phyloP scores from a whole-genome alignment of 2,113 vertebrate species.

The Dissostichus mawsoni region DNA sequence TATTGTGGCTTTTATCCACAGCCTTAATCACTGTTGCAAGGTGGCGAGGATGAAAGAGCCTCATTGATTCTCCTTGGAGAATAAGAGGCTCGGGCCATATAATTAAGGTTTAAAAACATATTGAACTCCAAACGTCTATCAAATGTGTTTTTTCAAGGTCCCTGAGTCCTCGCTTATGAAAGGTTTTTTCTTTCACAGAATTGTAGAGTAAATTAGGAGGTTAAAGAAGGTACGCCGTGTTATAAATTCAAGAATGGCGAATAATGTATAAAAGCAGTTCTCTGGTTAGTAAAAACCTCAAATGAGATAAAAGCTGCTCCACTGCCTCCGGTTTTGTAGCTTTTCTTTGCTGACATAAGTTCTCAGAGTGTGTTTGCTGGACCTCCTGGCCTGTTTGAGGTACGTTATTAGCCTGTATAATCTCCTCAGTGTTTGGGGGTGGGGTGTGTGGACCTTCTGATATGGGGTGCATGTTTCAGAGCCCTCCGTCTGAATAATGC shows the following conservation, averaged over 20 bases:
- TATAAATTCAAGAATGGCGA: slow-evolving; percentile 43
- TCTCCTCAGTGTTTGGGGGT: slow-evolving; percentile 40
- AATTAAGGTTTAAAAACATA: slow-evolving; percentile 76
- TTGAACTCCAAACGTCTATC: slow-evolving; percentile 65
- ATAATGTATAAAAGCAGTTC: slow-evolving; percentile 24
- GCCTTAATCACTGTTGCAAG: slow-evolving; percentile 66
- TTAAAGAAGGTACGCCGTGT: slow-evolving; percentile 33
- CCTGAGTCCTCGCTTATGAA: slow-evolving; percentile 50
- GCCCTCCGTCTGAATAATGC: slow-evolving; percentile 86
- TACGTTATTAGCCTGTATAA: slow-evolving; percentile 73
- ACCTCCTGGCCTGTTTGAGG: slow-evolving; percentile 68
- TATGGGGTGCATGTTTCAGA: slow-evolving; percentile 82
- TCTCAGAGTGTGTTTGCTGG: slow-evolving; percentile 57
- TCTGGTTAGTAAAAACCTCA: slow-evolving; percentile 10
- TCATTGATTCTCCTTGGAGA: slow-evolving; percentile 74
- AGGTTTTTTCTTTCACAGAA: slow-evolving; percentile 43
- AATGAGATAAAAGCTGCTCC: not conserved
- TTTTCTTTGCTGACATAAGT: slow-evolving; percentile 20
- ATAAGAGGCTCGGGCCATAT: slow-evolving; percentile 64
- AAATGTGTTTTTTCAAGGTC: slow-evolving; percentile 68
- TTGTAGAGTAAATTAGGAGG: slow-evolving; percentile 42
- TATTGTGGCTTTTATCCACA: slow-evolving; percentile 65
- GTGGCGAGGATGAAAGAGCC: slow-evolving; percentile 61
- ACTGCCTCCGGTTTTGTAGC: not conserved
- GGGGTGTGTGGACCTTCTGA: slow-evolving; percentile 57